Evolutionary conservation across 2,113 vertebrate species (phyloP).

Genomic region (Mormyrus iriodes): DNA sequence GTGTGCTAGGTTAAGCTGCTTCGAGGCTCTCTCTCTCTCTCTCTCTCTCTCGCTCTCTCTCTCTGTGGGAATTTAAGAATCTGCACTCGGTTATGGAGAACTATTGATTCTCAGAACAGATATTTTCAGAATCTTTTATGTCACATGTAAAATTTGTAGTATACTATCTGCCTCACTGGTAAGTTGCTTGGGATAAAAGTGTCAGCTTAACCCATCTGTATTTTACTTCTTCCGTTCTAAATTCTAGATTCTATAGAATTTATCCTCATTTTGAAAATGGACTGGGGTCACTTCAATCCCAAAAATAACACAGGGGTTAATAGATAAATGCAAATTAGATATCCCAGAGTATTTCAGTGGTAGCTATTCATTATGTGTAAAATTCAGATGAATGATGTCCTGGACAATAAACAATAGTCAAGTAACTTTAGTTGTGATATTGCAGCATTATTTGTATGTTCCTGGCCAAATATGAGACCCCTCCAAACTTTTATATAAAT

Average conservation of each 20-base stretch:
- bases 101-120: conserved; percentile 3
- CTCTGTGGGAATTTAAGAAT: background rate
- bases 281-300: too few relatives aligned
- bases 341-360: background rate
- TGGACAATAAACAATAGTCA: background rate
- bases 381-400: background rate
- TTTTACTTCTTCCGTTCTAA: too few relatives aligned
- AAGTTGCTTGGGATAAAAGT: background rate
- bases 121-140: background rate
- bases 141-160: background rate
- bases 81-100: background rate
- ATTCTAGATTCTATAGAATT: too few relatives aligned
- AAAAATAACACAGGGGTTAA: too few relatives aligned
- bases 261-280: too few relatives aligned
- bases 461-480: background rate
- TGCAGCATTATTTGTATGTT: background rate
- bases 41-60: background rate
- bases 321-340: background rate
- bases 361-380: background rate
- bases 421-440: background rate
- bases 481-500: background rate
- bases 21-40: background rate
- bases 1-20: background rate
- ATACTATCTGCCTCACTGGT: background rate
- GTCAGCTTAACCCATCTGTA: too few relatives aligned